These are phyloP conservation scores for Empis stercorea DNA, from an alignment of 2,888 invertebrate genomes.

Conservation along the genomic window DNA sequence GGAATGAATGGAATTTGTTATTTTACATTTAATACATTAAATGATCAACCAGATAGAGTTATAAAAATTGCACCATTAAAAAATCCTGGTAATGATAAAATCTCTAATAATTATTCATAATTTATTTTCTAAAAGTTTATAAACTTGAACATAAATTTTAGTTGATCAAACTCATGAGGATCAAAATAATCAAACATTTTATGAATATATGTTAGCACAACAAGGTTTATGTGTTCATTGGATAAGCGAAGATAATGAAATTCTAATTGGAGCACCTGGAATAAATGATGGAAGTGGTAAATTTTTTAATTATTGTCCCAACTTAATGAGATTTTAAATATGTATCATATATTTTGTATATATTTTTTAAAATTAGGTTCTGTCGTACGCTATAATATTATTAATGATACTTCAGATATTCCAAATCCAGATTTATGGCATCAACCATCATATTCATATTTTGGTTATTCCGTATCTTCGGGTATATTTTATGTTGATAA, in stretches of 20 bases:
- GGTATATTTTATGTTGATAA: slow-evolving; percentile 15
- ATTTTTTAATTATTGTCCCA: neutral
- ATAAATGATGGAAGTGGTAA: slow-evolving; percentile 16
- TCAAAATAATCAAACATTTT: slow-evolving; percentile 3
- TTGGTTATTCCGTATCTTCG: slow-evolving; percentile 19
- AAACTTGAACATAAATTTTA: too few species aligned
- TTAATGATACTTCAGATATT: slow-evolving; percentile 18
- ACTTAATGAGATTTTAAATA: neutral
- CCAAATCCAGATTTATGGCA: slow-evolving; percentile 26
- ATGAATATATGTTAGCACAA: slow-evolving; percentile 16
- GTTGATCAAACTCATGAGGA: slow-evolving; percentile 5
- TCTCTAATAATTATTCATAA: too few species aligned
- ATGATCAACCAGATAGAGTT: slow-evolving; percentile 12
- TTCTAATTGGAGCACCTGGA: slow-evolving; percentile 19
- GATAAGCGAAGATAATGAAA: slow-evolving; percentile 16
- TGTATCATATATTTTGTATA: neutral
- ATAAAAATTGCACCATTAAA: slow-evolving; percentile 17
- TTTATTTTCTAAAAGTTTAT: too few species aligned
- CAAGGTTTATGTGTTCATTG: slow-evolving; percentile 19
- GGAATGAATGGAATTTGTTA: slow-evolving; percentile 25
- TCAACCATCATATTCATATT: slow-evolving; percentile 22
- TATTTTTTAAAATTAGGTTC: slow-evolving; percentile 9
- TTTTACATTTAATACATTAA: slow-evolving; percentile 16
- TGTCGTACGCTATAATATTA: slow-evolving; percentile 12
- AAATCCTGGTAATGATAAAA: slow-evolving; percentile 9